Conservation (phyloP, 1,140 invertebrate species). For the Calliphora vicina region DNA sequence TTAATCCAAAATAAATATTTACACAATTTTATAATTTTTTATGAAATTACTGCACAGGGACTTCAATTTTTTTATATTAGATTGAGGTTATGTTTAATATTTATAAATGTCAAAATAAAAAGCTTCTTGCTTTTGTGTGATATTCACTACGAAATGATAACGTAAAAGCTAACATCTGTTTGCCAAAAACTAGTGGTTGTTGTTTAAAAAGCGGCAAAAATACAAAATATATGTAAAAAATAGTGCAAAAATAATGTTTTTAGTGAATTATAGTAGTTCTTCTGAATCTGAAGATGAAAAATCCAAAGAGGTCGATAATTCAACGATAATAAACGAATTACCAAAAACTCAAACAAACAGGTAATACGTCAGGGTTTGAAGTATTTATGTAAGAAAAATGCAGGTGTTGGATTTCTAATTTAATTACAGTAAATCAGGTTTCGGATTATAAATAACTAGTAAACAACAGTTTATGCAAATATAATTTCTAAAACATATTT, state of each 20-base stretch:
- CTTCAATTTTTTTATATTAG: not conserved
- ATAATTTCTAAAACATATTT: too few species aligned
- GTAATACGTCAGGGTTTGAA: not conserved
- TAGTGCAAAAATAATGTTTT: constrained; percentile 13
- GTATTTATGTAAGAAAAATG: too few species aligned
- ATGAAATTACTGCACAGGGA: not conserved
- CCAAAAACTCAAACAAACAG: not conserved
- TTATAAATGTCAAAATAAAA: constrained; percentile 5
- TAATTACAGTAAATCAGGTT: too few species aligned
- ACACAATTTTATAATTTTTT: not conserved
- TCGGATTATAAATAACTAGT: too few species aligned
- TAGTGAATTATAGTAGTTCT: constrained; percentile 39
- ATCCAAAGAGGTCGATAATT: not conserved
- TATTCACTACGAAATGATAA: not conserved
- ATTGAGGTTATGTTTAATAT: not conserved
- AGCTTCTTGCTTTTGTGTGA: not conserved
- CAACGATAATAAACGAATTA: not conserved
- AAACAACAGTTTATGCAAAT: too few species aligned
- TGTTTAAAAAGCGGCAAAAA: not conserved
- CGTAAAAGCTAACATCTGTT: not conserved
- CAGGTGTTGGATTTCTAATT: too few species aligned
- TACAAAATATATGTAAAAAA: not conserved
- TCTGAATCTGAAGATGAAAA: constrained; percentile 29
- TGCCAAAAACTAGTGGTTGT: not conserved
- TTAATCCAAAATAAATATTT: not conserved